A percentile compares a stretch with the other conserved stretches of the same genome.
phyloP scores from a whole-genome alignment of 2,888 invertebrate species.

The Ypsolopha scabrella region DNA sequence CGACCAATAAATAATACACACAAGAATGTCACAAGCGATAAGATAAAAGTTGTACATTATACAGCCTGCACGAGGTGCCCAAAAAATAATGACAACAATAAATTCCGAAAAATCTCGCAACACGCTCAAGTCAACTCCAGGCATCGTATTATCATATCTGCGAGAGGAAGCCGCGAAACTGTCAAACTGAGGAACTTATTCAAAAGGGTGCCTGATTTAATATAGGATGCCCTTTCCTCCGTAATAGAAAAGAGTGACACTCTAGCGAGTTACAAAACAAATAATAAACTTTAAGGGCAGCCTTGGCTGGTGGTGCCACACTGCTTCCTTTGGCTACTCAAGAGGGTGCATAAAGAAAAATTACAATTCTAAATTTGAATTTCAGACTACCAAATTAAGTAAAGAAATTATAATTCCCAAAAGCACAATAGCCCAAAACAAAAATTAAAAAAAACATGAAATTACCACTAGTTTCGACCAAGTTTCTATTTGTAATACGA shows the following conservation, averaged over 20 bases:
- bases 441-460: no score
- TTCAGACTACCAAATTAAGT: no score
- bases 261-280: slow-evolving; percentile 5
- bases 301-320: not conserved
- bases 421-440: no score
- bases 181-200: slow-evolving; percentile 13
- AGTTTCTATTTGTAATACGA: no score
- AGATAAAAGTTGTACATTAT: no score
- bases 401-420: no score
- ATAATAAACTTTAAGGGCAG: slow-evolving; percentile 3
- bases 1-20: no score
- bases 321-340: not conserved
- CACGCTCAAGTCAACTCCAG: not conserved
- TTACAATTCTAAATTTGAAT: no score
- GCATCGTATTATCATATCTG: slow-evolving; percentile 7
- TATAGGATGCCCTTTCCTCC: slow-evolving; percentile 12
- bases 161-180: slow-evolving; percentile 4
- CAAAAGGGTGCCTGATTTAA: slow-evolving; percentile 19
- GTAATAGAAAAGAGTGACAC: slow-evolving; percentile 20
- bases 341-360: no score
- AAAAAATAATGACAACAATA: not conserved
- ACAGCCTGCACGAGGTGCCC: not conserved
- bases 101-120: not conserved
- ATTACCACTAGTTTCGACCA: no score
- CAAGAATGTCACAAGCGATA: no score